Percentiles rank a stretch among this genome's conserved stretches.
Conservation (phyloP, 2,113 vertebrate genomes). For the Lasiurus borealis region DNA sequence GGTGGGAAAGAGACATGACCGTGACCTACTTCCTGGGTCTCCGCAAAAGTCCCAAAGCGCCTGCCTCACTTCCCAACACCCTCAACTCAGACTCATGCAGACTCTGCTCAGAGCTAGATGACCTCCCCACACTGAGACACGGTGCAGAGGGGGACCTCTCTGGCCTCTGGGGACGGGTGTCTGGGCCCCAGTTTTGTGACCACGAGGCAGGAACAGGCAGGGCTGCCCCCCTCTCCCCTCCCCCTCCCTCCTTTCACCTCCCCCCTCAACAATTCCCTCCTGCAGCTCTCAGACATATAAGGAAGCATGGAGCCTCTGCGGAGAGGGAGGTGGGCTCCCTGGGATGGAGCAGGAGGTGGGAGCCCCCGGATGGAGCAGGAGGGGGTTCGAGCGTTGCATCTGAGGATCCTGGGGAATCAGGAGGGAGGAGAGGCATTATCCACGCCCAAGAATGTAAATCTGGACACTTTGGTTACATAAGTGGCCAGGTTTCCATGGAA, state of each 20-base stretch:
- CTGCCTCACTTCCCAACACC: neutral
- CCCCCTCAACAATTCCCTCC: too few relatives aligned
- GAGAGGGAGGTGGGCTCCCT: neutral
- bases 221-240: too few relatives aligned
- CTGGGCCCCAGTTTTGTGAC: neutral
- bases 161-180: neutral
- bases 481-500: neutral
- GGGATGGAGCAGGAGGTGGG: neutral
- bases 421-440: neutral
- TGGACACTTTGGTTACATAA: neutral
- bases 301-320: neutral
- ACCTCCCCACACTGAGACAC: rapidly evolving
- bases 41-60: neutral
- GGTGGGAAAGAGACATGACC: neutral
- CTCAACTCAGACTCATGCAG: neutral
- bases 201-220: neutral
- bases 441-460: neutral
- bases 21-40: too few relatives aligned
- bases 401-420: neutral
- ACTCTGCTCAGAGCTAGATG: neutral
- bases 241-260: rapidly evolving
- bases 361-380: neutral
- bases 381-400: neutral
- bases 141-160: neutral
- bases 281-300: neutral